Base-by-base conservation (phyloP, 2,797 vertebrate genomes). In the Ctenopoma multispine region DNA sequence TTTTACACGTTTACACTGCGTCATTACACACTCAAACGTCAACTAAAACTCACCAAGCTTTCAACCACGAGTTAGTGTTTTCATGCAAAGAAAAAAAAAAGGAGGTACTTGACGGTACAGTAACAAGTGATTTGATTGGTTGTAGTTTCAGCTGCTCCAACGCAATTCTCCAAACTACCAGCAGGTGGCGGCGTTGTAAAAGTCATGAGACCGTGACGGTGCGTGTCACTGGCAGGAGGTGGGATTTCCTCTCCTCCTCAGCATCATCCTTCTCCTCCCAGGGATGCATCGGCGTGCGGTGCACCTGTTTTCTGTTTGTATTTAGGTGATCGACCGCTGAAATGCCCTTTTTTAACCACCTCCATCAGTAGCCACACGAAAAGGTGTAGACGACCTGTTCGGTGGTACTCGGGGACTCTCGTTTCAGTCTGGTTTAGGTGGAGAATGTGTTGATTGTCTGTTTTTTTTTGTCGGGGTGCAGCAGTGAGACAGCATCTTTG, bases 401-500 rank as follows among this genome's bases (percentile, higher is more conserved):
- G 63, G 27, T 55, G 65, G 17, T 18, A 5, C 4, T 13, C 14
- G 9, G 51, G 27, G 55, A 51, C 65, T 63, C 48, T 71, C 34
- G 75, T 20, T 10, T 60, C 68, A 6, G 38, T 48, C 64, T 14
- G 29, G 38, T 69, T 66, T 20, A 56, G 50, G 7, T 7, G n/a
- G 69, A 88, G 61, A 79, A 90, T 90, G 90, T 75, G 84, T 54
- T 91, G 78, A 87, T 5, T n/a, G 43, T 17, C 18, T 18, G 62
- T 60, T 40, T 31, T 41, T 46, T 23, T 49, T 31, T 8, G 3
- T 47, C 58, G 79, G 74, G 72, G 64, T 18, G 77, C 85, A 90
- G 83, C 90, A 89, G 93, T 94, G 94, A 94, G 87, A 94, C 93
- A 94, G 94, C 93, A 94, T 92, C 91, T 94, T 94, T 89, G 65